Evolutionary conservation across 1,140 invertebrate species (phyloP), one percentile per base, ranked within the genome.

Genomic region (Pseudomyrmex gracilis): DNA sequence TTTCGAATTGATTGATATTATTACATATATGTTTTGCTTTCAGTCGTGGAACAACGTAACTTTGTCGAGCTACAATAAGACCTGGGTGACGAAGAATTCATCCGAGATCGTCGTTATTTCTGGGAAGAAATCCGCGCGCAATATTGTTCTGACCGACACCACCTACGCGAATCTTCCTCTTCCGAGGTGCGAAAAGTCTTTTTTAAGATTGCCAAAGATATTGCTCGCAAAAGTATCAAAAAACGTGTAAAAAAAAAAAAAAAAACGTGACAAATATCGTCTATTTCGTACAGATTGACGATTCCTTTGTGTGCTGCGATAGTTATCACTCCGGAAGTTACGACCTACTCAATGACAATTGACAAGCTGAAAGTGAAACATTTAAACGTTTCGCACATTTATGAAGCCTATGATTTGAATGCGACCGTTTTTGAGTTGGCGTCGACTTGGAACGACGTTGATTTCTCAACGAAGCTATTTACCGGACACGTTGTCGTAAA

Each of bases 31-130:
- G n/a, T 73, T 64, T 43, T 1, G 66, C 13, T 43, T 76, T 34
- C 55, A 92, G 91, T 15, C 84, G 58, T 92, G 88, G 90, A 88
- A 1, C 1, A 91, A 92, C n/a, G 55, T 91, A 13, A 90, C 77
- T 12, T 15, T 91, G 5, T 45, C 58, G 47, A 71, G 83, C 15
- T 82, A 68, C 4, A 24, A 34, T 7, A 7, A 77, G 15, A 87
- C 85, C 34, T 93, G 87, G 86, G n/a, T 92, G 51, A 89, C 86
- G 3, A 85, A 60, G 17, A 87, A 82, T 77, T 77, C 77, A 45
- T 9, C 61, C 10, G 51, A 85, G 4, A 66, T 60, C 20, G 17
- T 85, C 10, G 49, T 77, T 51, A 87, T 93, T 55, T 90, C 88
- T 17, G 92, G 91, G 49, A 83, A 17, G 10, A 93, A 93, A 85